Evolutionary conservation across 2,797 vertebrate species (phyloP), one percentile per base, ranked within the genome.

Genomic region (Manis javanica): DNA sequence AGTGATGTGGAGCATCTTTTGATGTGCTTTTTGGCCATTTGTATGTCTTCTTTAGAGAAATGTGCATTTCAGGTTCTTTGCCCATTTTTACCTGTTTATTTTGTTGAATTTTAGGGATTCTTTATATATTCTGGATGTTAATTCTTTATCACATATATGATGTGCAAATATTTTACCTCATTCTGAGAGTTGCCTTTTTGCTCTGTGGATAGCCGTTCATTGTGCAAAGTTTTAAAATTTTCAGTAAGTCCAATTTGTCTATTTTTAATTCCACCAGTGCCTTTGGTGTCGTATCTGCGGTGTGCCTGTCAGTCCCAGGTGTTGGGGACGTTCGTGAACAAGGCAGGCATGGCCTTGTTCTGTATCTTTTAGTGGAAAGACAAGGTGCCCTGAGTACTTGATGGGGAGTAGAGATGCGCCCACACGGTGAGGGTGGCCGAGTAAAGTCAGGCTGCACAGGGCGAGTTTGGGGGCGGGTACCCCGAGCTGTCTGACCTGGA

Each of bases 401-500:
- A 4, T n/a, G 37, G 55, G 26, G 2, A 0, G 0, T 24, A n/a
- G 71, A 71, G 37, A 7, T 55, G 7, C 49, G 68, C 26, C 13
- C 8, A 7, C 3, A 1, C 7, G 10, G 14, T 23, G 0, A 18
- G 59, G 3, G 31, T 42, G 42, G 59, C 23, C 46, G 29, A 42
- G 57, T 49, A 26, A 18, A 55, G 29, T 74, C 75, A 9, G 21
- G 16, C 26, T 59, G 57, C 42, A 10, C 42, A 46, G 42, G 42
- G 42, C 8, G 42, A 46, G 42, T 46, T 46, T 11, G 5, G 2
- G 18, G 85, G 15, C 0, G 0, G 5, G 34, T 4, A 9, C 18
- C 34, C 61, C 16, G 59, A 29, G 21, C 42, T 18, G 5, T 39
- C 49, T 2, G 0, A 24, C 55, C 69, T 53, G 39, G 16, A 12